phyloP scores from a whole-genome alignment of 2,113 vertebrate species.

The Eudyptes chrysolophus region DNA sequence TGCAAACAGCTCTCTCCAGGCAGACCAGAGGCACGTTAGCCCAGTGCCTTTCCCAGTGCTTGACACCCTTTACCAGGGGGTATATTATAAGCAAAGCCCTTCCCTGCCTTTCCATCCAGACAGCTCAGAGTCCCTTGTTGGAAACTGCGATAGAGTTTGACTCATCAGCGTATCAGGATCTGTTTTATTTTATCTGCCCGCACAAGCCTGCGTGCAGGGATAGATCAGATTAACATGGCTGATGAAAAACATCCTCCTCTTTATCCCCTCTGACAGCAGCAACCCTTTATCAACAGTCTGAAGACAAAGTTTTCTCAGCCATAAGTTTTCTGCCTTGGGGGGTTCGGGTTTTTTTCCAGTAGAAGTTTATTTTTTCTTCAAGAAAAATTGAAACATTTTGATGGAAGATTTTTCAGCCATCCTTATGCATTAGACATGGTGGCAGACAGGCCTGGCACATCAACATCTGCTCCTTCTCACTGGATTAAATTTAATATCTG shows the following conservation, averaged over 20 bases:
- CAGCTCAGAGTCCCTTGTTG: not conserved
- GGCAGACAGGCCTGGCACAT: constrained; percentile 12
- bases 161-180: not conserved
- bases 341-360: not conserved
- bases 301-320: constrained; percentile 43
- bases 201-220: not conserved
- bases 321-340: constrained; percentile 31
- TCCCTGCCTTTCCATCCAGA: not conserved
- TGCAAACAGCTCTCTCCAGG: not conserved
- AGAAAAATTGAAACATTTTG: constrained; percentile 31
- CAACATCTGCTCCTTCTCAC: constrained; percentile 13
- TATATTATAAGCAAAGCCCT: not conserved
- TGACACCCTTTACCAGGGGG: not conserved
- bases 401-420: constrained; percentile 37
- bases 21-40: not conserved
- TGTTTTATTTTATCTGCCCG: constrained; percentile 1
- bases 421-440: not conserved
- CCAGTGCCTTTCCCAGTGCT: not conserved
- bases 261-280: constrained; percentile 35
- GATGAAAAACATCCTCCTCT: constrained; percentile 35
- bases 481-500: constrained; percentile 28
- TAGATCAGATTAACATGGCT: constrained; percentile 39
- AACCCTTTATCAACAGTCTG: constrained; percentile 14
- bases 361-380: not conserved
- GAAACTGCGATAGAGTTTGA: not conserved